Conservation (phyloP, 2,888 invertebrate genomes). For the Balanococcus diminutus region DNA sequence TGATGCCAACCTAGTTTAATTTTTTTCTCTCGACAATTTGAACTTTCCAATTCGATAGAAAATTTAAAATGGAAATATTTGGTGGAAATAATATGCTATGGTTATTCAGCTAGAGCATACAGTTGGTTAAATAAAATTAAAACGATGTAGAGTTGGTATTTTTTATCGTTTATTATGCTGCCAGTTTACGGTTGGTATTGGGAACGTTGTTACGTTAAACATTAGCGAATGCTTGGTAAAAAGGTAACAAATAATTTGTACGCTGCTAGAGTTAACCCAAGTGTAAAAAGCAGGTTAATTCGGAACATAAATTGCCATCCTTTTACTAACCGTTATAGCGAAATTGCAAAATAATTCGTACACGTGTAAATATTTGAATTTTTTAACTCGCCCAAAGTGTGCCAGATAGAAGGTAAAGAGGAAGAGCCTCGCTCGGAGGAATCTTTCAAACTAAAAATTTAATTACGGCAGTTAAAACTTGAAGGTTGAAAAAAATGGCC, state of each 20-base stretch:
- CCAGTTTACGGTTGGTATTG: conserved; percentile 14
- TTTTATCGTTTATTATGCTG: conserved; percentile 20
- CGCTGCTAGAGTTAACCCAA: background rate
- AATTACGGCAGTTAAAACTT: background rate
- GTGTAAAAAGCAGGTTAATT: conserved; percentile 16
- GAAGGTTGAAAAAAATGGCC: background rate
- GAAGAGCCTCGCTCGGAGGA: background rate
- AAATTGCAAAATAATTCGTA: background rate
- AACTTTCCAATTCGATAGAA: too few species aligned
- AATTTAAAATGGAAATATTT: background rate
- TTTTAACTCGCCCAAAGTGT: background rate
- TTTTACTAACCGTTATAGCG: background rate
- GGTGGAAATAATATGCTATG: background rate
- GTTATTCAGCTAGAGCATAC: background rate
- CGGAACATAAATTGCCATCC: conserved; percentile 15
- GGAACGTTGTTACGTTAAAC: conserved; percentile 1
- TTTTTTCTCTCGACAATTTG: too few species aligned
- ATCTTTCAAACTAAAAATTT: background rate
- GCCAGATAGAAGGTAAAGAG: background rate
- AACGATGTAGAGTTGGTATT: background rate
- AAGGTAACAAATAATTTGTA: conserved; percentile 18
- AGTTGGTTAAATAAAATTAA: conserved; percentile 22
- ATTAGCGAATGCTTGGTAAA: background rate
- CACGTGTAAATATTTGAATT: conserved; percentile 12
- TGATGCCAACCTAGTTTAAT: too few species aligned